These are phyloP conservation scores for Euclidia mi DNA, from an alignment of 2,888 invertebrate species.

Conservation along the genomic window DNA sequence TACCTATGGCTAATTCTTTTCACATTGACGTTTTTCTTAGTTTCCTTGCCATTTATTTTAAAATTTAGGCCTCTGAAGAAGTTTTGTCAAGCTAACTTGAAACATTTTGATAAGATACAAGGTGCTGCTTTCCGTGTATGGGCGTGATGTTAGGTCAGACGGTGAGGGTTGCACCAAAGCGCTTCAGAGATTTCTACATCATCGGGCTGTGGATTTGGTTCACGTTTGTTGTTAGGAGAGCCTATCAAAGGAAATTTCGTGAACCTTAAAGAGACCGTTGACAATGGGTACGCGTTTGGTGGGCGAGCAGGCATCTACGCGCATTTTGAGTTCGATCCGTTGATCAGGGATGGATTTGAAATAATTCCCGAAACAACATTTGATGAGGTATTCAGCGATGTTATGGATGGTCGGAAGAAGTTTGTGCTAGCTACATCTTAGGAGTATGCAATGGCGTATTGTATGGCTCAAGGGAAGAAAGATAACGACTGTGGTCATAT, in stretches of 20 bases:
- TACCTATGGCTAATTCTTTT: slow-evolving; percentile 75
- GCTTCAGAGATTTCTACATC: slow-evolving; percentile 79
- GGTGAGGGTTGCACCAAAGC: slow-evolving; percentile 67
- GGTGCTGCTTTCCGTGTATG: slow-evolving; percentile 72
- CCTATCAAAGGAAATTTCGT: slow-evolving; percentile 78
- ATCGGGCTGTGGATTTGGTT: slow-evolving; percentile 79
- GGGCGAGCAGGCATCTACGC: slow-evolving; percentile 71
- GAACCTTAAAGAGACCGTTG: slow-evolving; percentile 69
- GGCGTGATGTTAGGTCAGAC: slow-evolving; percentile 77
- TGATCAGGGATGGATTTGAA: slow-evolving; percentile 68
- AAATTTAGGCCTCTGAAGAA: slow-evolving; percentile 63
- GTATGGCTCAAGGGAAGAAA: slow-evolving; percentile 68
- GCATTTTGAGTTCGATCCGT: slow-evolving; percentile 75
- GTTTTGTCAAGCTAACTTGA: slow-evolving; percentile 69
- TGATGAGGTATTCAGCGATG: slow-evolving; percentile 67
- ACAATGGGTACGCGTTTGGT: slow-evolving; percentile 71
- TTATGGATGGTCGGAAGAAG: slow-evolving; percentile 66
- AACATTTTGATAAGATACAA: slow-evolving; percentile 64
- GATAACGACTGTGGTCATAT: slow-evolving; percentile 76
- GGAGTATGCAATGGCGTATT: slow-evolving; percentile 75
- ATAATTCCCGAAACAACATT: slow-evolving; percentile 71
- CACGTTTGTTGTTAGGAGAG: slow-evolving; percentile 76
- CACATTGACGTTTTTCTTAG: slow-evolving; percentile 66
- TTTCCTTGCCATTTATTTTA: slow-evolving; percentile 67
- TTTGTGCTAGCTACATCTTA: slow-evolving; percentile 76